Base-by-base conservation (phyloP, 2,113 vertebrate species). In the Sorex araneus region DNA sequence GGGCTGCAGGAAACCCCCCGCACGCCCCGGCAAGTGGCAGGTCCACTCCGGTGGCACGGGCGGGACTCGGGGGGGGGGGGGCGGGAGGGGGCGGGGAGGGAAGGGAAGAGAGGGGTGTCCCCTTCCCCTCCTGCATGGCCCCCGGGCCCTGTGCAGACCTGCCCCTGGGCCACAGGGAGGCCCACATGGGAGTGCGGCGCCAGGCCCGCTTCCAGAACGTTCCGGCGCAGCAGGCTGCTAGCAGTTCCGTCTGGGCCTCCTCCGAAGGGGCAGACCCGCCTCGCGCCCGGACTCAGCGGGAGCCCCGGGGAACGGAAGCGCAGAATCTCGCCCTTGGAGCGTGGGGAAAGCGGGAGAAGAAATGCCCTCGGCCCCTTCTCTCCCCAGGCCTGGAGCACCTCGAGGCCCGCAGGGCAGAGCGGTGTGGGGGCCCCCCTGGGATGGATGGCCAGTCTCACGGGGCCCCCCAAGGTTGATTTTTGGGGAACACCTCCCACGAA, bases 1-100 rank as follows among this genome's bases (percentile, higher is more conserved):
- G 94, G 78, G 25, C 78, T 92, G 30, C 1, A 50, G 89, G 64
- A 82, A 74, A 86, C 63, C 57, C 57, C 4, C 18, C 27, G 34
- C 64, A 30, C 86, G 9, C 77, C 60, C 16, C 28, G 12, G 19
- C 28, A 13, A 4, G 1, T 5, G 25, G 70, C 76, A 28, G 28
- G 64, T 15, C 43, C 74, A 1, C 76, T 54, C 78, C 34, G 69
- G 71, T 81, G 88, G 47, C 43, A 47, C 66, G 60, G 54, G 2
- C 15, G 4, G 54, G 32, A 77, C 34, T 3, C 0, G 0, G 71
- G 25, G 57, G 13, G 3, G 57, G 21, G 57, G 57, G 57, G 54
- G 2, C 15, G 4, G 54, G 32, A 77, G 0, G 71, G 25, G 57
- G 13, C 3, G 57, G 21, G 57, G 57, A n/a, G n/a, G n/a, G n/a